These are phyloP conservation scores for Zosterops pallidus DNA, from an alignment of 2,113 vertebrate species.

Conservation along the genomic window DNA sequence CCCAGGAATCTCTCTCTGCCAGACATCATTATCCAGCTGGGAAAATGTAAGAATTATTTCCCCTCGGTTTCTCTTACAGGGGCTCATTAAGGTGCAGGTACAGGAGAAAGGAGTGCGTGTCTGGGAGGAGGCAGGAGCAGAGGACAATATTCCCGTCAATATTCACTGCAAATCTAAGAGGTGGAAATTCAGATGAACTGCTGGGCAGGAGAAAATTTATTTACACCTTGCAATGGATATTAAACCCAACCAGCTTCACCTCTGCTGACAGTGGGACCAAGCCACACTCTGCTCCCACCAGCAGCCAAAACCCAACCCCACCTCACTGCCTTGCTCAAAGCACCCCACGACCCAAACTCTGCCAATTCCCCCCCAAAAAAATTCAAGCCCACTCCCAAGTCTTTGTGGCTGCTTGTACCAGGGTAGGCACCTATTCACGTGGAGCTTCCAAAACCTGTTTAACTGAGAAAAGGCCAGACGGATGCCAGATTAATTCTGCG, in stretches of 20 bases:
- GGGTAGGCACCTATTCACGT: constrained; percentile 28
- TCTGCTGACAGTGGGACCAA: fast-evolving
- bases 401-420: not conserved
- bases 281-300: fast-evolving
- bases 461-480: constrained; percentile 58
- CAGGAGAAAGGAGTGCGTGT: fast-evolving
- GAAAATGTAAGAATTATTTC: not conserved
- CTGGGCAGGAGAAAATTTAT: not conserved
- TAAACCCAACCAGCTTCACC: not conserved
- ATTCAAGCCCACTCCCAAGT: not conserved
- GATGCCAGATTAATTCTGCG: constrained; percentile 54
- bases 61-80: not conserved
- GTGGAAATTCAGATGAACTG: not conserved
- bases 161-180: not conserved
- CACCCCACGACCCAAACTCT: fast-evolving
- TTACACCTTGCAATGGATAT: not conserved
- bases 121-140: not conserved
- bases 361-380: not conserved
- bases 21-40: not conserved
- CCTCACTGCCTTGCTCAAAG: not conserved
- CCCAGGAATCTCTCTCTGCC: not conserved
- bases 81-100: not conserved
- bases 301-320: not conserved
- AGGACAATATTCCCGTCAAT: not conserved
- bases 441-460: constrained; percentile 47